These are phyloP conservation scores for Choloepus didactylus DNA, from an alignment of 2,797 vertebrate genomes.

Conservation along the genomic window DNA sequence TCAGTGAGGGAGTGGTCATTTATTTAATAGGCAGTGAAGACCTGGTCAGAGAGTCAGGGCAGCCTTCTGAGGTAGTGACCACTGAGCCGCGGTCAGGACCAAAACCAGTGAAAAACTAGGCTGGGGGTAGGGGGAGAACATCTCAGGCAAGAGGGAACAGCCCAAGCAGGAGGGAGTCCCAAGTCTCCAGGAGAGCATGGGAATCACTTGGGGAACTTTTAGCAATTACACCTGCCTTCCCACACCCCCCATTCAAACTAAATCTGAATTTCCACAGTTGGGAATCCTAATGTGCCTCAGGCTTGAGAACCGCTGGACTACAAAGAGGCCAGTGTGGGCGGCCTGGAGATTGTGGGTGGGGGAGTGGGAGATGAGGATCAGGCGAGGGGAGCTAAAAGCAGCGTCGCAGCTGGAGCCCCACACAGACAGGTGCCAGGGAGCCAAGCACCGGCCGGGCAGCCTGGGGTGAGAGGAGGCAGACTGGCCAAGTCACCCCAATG, in stretches of 20 bases:
- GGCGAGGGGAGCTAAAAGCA: not conserved
- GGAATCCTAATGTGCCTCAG: not conserved
- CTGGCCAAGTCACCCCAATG: rapidly evolving
- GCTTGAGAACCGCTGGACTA: not conserved
- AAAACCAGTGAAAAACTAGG: not conserved
- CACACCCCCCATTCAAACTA: not conserved
- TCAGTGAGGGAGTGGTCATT: rapidly evolving
- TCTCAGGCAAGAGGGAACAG: not conserved
- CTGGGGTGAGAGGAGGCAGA: rapidly evolving
- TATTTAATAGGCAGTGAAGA: not conserved
- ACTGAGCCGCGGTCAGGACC: not conserved
- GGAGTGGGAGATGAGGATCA: not conserved
- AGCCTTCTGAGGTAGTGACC: not conserved
- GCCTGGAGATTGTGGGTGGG: no score
- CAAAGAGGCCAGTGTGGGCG: rapidly evolving
- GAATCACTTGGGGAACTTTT: not conserved
- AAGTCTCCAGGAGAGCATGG: not conserved
- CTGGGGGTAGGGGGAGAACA: not conserved
- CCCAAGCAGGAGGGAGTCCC: not conserved
- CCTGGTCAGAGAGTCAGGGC: not conserved
- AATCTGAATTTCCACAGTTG: not conserved
- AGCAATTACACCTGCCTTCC: not conserved
- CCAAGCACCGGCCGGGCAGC: not conserved
- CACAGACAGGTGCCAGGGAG: not conserved
- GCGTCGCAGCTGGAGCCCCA: not conserved